Base-by-base conservation (phyloP, 2,113 vertebrate genomes). In the Pyrgilauda ruficollis region DNA sequence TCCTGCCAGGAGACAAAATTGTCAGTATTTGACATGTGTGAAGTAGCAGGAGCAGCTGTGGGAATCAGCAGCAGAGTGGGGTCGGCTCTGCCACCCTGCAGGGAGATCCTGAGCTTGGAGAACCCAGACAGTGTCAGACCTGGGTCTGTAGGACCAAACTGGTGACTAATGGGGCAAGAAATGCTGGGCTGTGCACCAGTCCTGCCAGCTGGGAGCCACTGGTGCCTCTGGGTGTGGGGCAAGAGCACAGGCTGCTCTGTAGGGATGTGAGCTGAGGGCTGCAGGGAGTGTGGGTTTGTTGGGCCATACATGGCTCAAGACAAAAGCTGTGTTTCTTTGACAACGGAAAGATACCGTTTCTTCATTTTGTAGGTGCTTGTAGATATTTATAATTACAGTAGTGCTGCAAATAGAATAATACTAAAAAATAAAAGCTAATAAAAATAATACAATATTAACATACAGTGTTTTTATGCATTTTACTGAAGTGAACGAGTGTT, bases 21-120 rank as follows among this genome's bases (percentile, higher is more conserved):
- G 27, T 27, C 18, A 1, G 20, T 37, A 10, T 67, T 82, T 67
- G 7, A 53, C 9, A 4, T 4, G 58, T 3, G 0, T 21, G 52
- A 7, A 39, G 30, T 3, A 35, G 64, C 41, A 47, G 74, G 63
- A 77, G 64, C 4, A 17, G 75, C 19, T 33, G 9, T 68, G 52
- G 58, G 79, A 52, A 28, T 31, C 5, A 8, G 33, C 46, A 44
- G 55, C 1, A 12, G 15, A 11, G 55, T 13, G 56, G 52, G 35
- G 23, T 59, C 3, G 0, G 56, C 28, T 70, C 52, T 46, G 4
- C 0, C 0, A 18, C 33, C 20, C 5, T 30, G 21, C 62, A 44
- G 58, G 44, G 47, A 15, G 47, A 17, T 27, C 49, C 63, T 26
- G 53, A 31, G 33, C 59, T 31, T n/a, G 73, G 59, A 73, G 35